Evolutionary conservation across 2,888 invertebrate genomes (phyloP), one percentile per base, ranked within the genome.

Genomic region (Nomada hirtipes): DNA sequence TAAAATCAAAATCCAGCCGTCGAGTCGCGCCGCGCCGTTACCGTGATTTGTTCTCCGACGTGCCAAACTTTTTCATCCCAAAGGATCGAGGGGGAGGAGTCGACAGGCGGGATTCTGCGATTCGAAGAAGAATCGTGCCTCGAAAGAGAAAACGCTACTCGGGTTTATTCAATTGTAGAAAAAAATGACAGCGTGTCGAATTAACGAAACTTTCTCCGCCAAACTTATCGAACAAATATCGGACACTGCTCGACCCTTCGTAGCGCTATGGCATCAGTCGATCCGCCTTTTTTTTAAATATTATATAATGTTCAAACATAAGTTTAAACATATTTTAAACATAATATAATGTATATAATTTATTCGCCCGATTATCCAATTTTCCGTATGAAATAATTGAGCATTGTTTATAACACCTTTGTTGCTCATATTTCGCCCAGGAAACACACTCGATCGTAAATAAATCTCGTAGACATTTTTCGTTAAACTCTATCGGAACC

Each of bases 171-270:
- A 47, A 70, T 70, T 70, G 29, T 20, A 50, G 44, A 64, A 72
- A 64, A 64, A 67, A 26, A 23, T 50, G 59, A 36, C 50, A 11
- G 36, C 50, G 65, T 18, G 18, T 59, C 59, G 50, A 23, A 44
- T 59, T 36, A 36, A 11, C 29, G 65, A 15, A 65, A 74, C 61
- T 63, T 47, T 42, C 36, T 59, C 20, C 9, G 47, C 15, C 2
- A 65, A 74, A 74, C 23, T 74, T 59, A 20, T 11, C 23, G 52
- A 18, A 52, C n/a, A 52, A 61, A 60, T 36, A 50, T 61, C 61
- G 20, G 36, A 65, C 29, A 23, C 57, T 57, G 36, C 57, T 59
- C 29, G 36, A 36, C 29, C 20, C 20, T 1, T n/a, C 10, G 13
- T 42, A 15, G 23, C 23, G 0, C 13, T 3, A 13, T 4, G 15